Percentiles rank a stretch among this genome's conserved stretches.
phyloP scores from a whole-genome alignment of 2,888 invertebrate species.

The Emmelina monodactyla region DNA sequence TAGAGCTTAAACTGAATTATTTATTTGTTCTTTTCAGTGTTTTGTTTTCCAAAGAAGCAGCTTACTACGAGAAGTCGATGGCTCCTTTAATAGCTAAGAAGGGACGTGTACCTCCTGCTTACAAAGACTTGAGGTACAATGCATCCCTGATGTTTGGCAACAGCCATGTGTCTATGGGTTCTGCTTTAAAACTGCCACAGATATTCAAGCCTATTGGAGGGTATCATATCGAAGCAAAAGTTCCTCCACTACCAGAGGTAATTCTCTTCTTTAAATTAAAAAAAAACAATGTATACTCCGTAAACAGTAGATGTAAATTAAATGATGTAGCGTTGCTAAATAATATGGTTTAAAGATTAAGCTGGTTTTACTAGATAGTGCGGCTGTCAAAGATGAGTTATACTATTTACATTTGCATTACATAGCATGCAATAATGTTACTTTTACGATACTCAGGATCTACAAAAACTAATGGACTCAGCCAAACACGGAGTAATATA shows the following conservation, averaged over 20 bases:
- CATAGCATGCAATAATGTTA: too few species aligned
- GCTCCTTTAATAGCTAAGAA: conserved; percentile 19
- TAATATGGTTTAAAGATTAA: too few species aligned
- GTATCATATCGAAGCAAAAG: conserved; percentile 26
- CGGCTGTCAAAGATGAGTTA: too few species aligned
- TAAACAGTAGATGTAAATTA: too few species aligned
- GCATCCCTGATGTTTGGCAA: conserved; percentile 27
- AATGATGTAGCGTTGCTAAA: too few species aligned
- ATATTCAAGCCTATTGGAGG: conserved; percentile 27
- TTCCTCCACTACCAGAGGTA: conserved; percentile 28
- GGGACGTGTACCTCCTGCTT: conserved; percentile 20
- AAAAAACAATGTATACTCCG: too few species aligned
- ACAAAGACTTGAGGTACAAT: conserved; percentile 21
- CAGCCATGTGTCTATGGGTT: conserved; percentile 24
- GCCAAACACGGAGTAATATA: conserved; percentile 36
- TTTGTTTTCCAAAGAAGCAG: conserved; percentile 10
- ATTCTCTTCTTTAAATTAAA: conserved; percentile 1
- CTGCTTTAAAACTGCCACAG: conserved; percentile 23
- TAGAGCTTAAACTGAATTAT: neutral
- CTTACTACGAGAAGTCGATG: conserved; percentile 19
- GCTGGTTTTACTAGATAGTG: too few species aligned
- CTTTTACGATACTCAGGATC: too few species aligned
- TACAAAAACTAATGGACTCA: conserved; percentile 30
- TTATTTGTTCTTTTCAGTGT: conserved; percentile 14
- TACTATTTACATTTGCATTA: too few species aligned